phyloP scores from a whole-genome alignment of 2,797 vertebrate species.

The Esox masquinongy region DNA sequence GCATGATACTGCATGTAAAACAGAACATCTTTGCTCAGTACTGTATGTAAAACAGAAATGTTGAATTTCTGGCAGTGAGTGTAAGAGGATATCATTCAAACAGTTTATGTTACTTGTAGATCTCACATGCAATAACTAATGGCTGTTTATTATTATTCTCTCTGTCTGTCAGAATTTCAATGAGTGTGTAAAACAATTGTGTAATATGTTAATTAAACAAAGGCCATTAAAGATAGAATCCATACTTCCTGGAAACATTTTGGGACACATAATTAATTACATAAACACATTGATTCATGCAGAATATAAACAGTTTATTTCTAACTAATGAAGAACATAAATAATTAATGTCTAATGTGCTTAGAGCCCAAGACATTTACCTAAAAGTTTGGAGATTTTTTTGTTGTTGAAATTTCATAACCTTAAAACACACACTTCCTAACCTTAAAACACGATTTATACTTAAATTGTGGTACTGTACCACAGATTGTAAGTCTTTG shows the following conservation, averaged over 20 bases:
- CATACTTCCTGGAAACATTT: no score
- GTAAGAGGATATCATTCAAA: slow-evolving; percentile 5
- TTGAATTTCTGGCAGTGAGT: slow-evolving; percentile 22
- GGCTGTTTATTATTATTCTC: slow-evolving; percentile 31
- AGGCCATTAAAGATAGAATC: slow-evolving; percentile 1
- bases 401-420: no score
- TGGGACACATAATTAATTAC: no score
- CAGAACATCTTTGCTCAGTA: slow-evolving; percentile 26
- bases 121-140: slow-evolving; percentile 42
- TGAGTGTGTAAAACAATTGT: slow-evolving; percentile 32
- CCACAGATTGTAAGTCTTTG: no score
- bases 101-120: slow-evolving; percentile 50
- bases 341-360: no score
- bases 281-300: neutral
- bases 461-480: no score
- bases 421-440: no score
- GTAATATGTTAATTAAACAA: slow-evolving; percentile 29
- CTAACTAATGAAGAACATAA: no score
- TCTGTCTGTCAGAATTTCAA: slow-evolving; percentile 23
- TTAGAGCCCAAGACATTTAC: no score
- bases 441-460: no score
- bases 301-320: neutral
- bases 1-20: slow-evolving; percentile 32
- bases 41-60: slow-evolving; percentile 28
- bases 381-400: no score